Conservation (phyloP, 1,140 invertebrate genomes). For the Drosophila tristis region DNA sequence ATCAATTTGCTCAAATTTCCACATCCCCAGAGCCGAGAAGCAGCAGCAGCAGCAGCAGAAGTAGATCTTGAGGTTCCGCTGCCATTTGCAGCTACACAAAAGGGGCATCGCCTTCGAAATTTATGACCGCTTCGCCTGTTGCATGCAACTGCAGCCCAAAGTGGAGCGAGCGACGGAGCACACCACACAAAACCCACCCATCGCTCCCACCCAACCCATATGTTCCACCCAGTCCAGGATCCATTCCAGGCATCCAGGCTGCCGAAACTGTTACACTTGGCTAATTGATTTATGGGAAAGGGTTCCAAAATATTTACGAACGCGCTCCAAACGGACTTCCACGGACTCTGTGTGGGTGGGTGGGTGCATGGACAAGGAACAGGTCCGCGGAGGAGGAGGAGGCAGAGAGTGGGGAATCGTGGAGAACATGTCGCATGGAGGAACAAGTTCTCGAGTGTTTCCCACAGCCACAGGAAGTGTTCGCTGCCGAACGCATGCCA, state of each 20-base stretch:
- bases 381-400: conserved; percentile 39
- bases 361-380: conserved; percentile 51
- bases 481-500: conserved; percentile 75
- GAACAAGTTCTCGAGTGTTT: conserved; percentile 68
- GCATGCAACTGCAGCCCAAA: conserved; percentile 35
- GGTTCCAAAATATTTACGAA: conserved; percentile 50
- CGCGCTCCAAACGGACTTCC: conserved; percentile 33
- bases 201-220: conserved; percentile 9
- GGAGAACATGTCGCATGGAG: conserved; percentile 48
- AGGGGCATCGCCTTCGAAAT: conserved; percentile 59
- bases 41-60: background rate
- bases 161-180: background rate
- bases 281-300: conserved; percentile 74
- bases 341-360: conserved; percentile 47
- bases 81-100: conserved; percentile 69
- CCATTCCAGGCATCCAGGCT: background rate
- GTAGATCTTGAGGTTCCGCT: conserved; percentile 25
- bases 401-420: background rate
- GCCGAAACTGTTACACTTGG: conserved; percentile 60
- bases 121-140: conserved; percentile 58
- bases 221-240: conserved; percentile 5
- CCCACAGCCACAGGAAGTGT: conserved; percentile 80
- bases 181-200: background rate
- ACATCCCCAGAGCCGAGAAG: conserved; percentile 1
- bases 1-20: conserved; percentile 51